Percentiles rank a stretch among this genome's conserved stretches.
Conservation (phyloP, 2,888 invertebrate genomes). For the Eupithecia abbreviata region DNA sequence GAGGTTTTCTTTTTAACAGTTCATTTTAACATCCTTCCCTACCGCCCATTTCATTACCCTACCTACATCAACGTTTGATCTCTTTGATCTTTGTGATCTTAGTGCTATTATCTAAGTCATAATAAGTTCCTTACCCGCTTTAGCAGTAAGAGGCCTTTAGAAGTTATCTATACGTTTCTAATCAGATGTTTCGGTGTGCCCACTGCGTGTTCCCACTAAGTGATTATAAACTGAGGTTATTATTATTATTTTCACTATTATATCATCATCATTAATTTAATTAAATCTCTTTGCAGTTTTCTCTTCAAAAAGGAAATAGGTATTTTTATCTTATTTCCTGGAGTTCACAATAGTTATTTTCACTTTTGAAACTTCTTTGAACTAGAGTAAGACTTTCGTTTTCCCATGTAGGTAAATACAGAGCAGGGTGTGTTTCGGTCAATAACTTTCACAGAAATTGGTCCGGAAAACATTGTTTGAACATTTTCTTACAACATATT, state of each 20-base stretch:
- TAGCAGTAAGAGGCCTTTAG: constrained; percentile 12
- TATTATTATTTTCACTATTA: constrained; percentile 16
- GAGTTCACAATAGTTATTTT: background rate
- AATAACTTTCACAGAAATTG: constrained; percentile 38
- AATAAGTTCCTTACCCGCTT: background rate
- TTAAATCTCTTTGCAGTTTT: constrained; percentile 1
- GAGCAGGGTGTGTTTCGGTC: constrained; percentile 34
- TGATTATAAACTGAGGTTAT: constrained; percentile 18
- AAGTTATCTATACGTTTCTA: constrained; percentile 20
- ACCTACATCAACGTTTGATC: background rate
- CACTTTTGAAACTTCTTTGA: constrained; percentile 2
- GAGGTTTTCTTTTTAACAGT: background rate
- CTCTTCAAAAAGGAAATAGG: background rate
- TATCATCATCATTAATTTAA: constrained; percentile 11
- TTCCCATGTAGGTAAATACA: constrained; percentile 32
- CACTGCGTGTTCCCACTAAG: constrained; percentile 27
- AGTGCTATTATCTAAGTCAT: background rate
- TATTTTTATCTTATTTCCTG: background rate
- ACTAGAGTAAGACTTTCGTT: constrained; percentile 32
- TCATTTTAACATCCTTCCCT: background rate
- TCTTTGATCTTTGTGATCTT: background rate
- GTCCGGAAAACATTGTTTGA: constrained; percentile 24
- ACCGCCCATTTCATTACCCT: background rate
- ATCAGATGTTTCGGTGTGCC: constrained; percentile 25
- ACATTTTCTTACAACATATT: constrained; percentile 8